Conservation (phyloP, 2,113 vertebrate genomes). For the Sylvia atricapilla region DNA sequence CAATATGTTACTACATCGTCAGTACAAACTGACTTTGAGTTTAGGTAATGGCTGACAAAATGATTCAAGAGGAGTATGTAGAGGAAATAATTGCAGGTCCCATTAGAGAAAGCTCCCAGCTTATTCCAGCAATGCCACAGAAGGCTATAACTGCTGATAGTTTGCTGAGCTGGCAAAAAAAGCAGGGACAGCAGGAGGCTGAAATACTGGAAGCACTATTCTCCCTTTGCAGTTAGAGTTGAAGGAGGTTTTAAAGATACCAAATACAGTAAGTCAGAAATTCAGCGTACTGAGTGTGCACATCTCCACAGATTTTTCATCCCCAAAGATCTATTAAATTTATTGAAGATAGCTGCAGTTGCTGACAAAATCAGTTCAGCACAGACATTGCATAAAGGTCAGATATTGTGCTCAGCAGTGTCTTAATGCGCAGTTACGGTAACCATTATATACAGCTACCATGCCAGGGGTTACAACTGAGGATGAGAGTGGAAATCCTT, state of each 20-base stretch:
- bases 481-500: neutral
- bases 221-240: neutral
- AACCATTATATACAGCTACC: neutral
- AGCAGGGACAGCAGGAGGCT: neutral
- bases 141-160: neutral
- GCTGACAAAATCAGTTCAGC: neutral
- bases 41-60: slow-evolving; percentile 1
- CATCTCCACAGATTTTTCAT: neutral
- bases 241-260: neutral
- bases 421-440: neutral
- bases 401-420: neutral
- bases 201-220: neutral
- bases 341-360: neutral
- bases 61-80: neutral
- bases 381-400: neutral
- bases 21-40: neutral
- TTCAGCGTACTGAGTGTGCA: neutral
- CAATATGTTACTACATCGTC: neutral
- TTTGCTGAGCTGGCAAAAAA: neutral
- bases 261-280: neutral
- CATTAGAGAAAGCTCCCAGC: neutral
- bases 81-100: neutral
- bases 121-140: neutral
- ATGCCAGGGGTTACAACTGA: neutral
- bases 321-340: neutral